Evolutionary conservation across 53 echinoderm and acorn worm genomes (phyloP).

Genomic region (Echinometra lucunter): DNA sequence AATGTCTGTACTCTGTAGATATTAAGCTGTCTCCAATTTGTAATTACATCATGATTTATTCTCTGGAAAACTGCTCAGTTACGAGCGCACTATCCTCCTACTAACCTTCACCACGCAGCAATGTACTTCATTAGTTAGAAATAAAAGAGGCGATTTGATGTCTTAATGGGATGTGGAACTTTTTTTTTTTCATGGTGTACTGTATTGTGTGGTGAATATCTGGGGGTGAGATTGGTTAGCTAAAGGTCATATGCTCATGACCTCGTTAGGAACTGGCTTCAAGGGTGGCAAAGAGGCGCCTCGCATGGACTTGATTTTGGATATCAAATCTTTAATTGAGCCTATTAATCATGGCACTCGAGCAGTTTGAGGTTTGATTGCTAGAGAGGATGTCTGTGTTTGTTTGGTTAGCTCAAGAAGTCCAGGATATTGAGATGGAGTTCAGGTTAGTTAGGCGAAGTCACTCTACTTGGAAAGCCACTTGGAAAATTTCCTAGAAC

Average conservation of each 20-base stretch:
- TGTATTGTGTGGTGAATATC: background rate
- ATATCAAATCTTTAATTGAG: background rate
- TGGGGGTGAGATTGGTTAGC: background rate
- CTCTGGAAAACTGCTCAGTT: background rate
- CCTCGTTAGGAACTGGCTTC: background rate
- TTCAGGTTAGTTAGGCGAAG: background rate
- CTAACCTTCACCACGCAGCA: background rate
- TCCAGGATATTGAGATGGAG: background rate
- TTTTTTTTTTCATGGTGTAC: background rate
- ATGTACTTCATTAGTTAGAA: conserved; percentile 9
- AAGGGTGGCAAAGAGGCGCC: conserved; percentile 33
- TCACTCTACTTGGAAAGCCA: background rate
- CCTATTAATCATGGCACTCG: conserved; percentile 1
- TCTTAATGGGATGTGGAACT: background rate
- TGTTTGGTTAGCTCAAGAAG: background rate
- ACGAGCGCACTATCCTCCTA: background rate
- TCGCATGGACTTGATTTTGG: background rate
- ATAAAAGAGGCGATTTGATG: background rate
- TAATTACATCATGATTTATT: background rate
- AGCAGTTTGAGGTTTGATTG: conserved; percentile 25
- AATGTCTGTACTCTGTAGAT: background rate
- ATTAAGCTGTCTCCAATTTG: background rate
- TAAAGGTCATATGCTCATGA: conserved; percentile 2
- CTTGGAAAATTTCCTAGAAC: background rate
- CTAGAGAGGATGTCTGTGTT: background rate